Conservation (phyloP, 2,797 vertebrate species). For the Taenioides sp. region DNA sequence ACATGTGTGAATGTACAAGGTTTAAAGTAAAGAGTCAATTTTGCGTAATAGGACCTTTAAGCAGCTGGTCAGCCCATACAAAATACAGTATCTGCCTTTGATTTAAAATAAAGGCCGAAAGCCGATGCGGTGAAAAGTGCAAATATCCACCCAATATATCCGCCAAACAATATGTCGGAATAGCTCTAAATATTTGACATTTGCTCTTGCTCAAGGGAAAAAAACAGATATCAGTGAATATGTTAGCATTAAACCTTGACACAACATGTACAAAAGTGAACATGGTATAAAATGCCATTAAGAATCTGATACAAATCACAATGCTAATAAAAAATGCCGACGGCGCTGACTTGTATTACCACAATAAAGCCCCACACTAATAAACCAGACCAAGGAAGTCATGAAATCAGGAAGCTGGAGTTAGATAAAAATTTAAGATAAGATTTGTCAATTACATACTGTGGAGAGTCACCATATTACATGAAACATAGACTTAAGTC, state of each 20-base stretch:
- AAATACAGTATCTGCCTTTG: too few species aligned
- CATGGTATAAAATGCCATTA: neutral
- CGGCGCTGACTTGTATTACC: slow-evolving; percentile 31
- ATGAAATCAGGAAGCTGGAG: slow-evolving; percentile 33
- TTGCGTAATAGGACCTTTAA: too few species aligned
- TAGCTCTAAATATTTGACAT: neutral
- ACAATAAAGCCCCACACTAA: slow-evolving; percentile 23
- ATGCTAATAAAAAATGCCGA: slow-evolving; percentile 5
- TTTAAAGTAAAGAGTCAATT: too few species aligned
- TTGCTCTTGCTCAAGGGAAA: neutral
- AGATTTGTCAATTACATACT: slow-evolving; percentile 5
- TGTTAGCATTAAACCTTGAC: too few species aligned
- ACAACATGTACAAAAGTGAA: neutral
- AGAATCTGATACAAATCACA: slow-evolving; percentile 4
- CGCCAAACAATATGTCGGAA: too few species aligned
- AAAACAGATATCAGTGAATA: neutral
- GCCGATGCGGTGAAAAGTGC: too few species aligned
- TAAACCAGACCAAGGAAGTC: slow-evolving; percentile 28
- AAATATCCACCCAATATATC: too few species aligned
- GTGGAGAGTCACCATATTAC: neutral
- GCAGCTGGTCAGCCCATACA: too few species aligned
- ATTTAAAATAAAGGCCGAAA: too few species aligned
- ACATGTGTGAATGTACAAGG: too few species aligned
- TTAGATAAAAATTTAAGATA: slow-evolving; percentile 41
- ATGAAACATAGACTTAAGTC: neutral